A percentile compares a stretch with the other conserved stretches of the same genome.
These are phyloP conservation scores for Sorex fumeus DNA, from an alignment of 2,113 vertebrate species.

Conservation along the genomic window DNA sequence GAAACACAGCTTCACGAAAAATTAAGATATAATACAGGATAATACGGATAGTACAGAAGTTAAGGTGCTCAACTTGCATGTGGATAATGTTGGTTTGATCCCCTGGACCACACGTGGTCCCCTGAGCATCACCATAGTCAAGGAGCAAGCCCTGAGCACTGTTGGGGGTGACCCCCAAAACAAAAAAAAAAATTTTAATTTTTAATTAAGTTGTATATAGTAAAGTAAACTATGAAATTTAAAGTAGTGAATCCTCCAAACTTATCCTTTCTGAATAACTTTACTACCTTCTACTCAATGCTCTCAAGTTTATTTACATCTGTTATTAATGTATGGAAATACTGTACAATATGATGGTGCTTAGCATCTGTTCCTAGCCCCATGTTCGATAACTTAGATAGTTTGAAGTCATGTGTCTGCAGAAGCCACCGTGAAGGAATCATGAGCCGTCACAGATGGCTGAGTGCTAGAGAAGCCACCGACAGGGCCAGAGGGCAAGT, in stretches of 20 bases:
- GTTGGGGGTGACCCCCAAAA: too few relatives aligned
- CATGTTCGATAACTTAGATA: not conserved
- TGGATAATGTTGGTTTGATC: too few relatives aligned
- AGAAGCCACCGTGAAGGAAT: not conserved
- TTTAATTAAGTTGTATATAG: not conserved
- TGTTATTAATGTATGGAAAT: not conserved
- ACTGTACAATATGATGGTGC: not conserved
- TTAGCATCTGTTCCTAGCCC: not conserved
- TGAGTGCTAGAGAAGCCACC: not conserved
- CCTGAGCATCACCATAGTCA: too few relatives aligned
- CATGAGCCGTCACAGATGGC: not conserved
- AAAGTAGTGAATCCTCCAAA: slow-evolving; percentile 26
- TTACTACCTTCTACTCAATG: not conserved
- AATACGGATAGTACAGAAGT: too few relatives aligned
- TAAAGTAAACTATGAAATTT: slow-evolving; percentile 14
- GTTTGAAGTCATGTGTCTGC: not conserved
- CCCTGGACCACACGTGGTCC: too few relatives aligned
- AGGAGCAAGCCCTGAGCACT: too few relatives aligned
- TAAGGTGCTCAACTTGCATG: too few relatives aligned
- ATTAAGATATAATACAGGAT: not conserved
- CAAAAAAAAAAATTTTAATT: too few relatives aligned
- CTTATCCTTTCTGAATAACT: not conserved
- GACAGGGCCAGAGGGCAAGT: not conserved
- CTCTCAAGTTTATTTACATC: not conserved
- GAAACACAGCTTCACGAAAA: slow-evolving; percentile 21